A percentile compares a stretch with the other conserved stretches of the same genome.
Evolutionary conservation across 1,140 invertebrate genomes (phyloP).

Genomic region (Formica exsecta): DNA sequence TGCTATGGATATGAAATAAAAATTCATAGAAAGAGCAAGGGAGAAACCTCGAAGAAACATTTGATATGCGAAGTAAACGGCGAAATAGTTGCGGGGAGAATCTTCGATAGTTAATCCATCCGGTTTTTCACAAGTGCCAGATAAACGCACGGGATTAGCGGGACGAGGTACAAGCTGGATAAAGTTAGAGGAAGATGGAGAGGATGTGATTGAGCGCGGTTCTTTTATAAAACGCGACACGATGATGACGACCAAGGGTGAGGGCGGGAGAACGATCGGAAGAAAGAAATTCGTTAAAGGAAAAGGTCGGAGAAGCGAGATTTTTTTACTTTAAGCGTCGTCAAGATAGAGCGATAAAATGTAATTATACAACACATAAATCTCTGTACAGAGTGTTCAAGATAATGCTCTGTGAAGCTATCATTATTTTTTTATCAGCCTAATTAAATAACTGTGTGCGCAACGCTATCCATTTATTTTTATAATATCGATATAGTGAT

Average conservation of each 20-base stretch:
- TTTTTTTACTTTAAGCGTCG: constrained; percentile 72
- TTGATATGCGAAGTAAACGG: constrained; percentile 47
- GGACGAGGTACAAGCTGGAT: constrained; percentile 41
- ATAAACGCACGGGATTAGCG: constrained; percentile 57
- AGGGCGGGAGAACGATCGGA: constrained; percentile 67
- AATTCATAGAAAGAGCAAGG: constrained; percentile 1
- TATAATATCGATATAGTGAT: neutral
- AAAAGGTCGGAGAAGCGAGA: constrained; percentile 67
- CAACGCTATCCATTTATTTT: neutral
- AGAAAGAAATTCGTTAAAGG: constrained; percentile 76
- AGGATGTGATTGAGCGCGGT: constrained; percentile 61
- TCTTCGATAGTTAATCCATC: constrained; percentile 72
- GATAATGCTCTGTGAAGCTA: neutral
- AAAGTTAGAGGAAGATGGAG: constrained; percentile 40
- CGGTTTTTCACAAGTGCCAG: constrained; percentile 64
- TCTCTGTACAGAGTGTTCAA: constrained; percentile 4
- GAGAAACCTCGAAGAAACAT: constrained; percentile 5
- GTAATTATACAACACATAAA: constrained; percentile 64
- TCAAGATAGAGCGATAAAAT: constrained; percentile 71
- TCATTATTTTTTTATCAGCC: constrained; percentile 50
- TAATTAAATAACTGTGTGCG: neutral
- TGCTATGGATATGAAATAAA: neutral
- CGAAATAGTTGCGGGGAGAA: constrained; percentile 66
- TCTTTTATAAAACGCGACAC: constrained; percentile 52
- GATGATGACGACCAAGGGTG: constrained; percentile 58